Evolutionary conservation across 2,888 invertebrate genomes (phyloP).

Genomic region (Alloplasta piceator): DNA sequence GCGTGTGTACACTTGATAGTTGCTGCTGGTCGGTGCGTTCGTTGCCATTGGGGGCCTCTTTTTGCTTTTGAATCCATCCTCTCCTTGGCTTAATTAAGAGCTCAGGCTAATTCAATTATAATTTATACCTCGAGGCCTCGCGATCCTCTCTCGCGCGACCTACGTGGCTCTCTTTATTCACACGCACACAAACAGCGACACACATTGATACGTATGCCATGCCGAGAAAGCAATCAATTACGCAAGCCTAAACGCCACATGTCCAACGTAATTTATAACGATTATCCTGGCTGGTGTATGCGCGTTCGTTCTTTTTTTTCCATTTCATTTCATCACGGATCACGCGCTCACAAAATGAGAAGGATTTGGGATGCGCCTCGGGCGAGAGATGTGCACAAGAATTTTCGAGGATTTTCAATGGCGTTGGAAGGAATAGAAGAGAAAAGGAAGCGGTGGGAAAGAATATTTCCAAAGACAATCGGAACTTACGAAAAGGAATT

Average conservation of each 20-base stretch:
- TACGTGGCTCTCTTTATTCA: conserved; percentile 28
- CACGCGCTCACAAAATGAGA: conserved; percentile 27
- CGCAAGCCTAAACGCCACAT: conserved; percentile 77
- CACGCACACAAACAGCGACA: conserved; percentile 23
- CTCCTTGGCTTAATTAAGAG: conserved; percentile 77
- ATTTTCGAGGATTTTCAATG: too few relatives aligned
- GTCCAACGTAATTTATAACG: conserved; percentile 77
- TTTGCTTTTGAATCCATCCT: too few relatives aligned
- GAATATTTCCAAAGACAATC: too few relatives aligned
- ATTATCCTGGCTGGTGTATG: conserved; percentile 69
- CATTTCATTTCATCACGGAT: conserved; percentile 62
- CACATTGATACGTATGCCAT: conserved; percentile 56
- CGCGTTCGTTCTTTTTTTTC: conserved; percentile 38
- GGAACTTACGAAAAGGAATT: too few relatives aligned
- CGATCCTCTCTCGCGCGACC: conserved; percentile 22
- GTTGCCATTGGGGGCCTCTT: conserved; percentile 33
- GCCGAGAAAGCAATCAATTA: conserved; percentile 78
- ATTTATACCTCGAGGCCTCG: conserved; percentile 76
- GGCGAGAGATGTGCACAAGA: too few relatives aligned
- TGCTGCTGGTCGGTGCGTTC: conserved; percentile 13
- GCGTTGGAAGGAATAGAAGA: too few relatives aligned
- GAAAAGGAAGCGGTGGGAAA: too few relatives aligned
- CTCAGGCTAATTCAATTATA: conserved; percentile 81
- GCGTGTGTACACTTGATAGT: conserved; percentile 14
- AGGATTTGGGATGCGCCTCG: too few relatives aligned